Base-by-base conservation (phyloP, 2,113 vertebrate species). In the Ploceus nigricollis region DNA sequence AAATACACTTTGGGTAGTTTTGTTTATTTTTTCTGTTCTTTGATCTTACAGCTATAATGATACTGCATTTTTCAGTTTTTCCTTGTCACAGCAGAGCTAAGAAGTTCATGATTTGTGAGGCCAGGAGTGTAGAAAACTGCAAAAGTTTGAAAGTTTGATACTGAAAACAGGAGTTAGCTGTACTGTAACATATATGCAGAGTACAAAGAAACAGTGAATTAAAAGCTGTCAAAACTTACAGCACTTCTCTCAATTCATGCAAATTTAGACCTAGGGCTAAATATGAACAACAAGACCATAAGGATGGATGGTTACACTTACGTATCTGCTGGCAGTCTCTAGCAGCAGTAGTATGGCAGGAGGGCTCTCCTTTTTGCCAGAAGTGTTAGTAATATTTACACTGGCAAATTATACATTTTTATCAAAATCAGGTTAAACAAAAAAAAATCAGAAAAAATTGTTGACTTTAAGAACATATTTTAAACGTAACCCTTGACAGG, bases 281-380 rank as follows among this genome's bases (percentile, higher is more conserved):
- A 50, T 11, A 37, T 1, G 13, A 79, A 16, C 8, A 27, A 27
- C 10, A 57, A 11, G 65, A 53, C 6, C 14, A 58, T 61, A 10
- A 18, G 7, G 45, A 76, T 1, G 9, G 42, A 35, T 9, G 30
- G 53, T 47, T 48, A 40, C 33, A 13, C 2, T 9, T 15, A 3
- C 0, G 0, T 20, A 4, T 30, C 11, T 51, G 15, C 12, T 19
- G 21, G 13, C 48, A 7, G 53, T 31, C 64, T 7, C 1, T 10
- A 18, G 6, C 5, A 27, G 40, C 56, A 48, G 54, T 22, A n/a
- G 33, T 47, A 5, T 7, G 3, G 51, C 39, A 23, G 1, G 22
- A 30, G 39, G 28, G 51, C 39, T 50, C 58, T 58, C 28, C 27
- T 8, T 56, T 60, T 50, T 33, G 15, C 33, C 60, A 65, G 28